Evolutionary conservation across 2,113 vertebrate species (phyloP).

Genomic region (Acrocephalus arundinaceus): DNA sequence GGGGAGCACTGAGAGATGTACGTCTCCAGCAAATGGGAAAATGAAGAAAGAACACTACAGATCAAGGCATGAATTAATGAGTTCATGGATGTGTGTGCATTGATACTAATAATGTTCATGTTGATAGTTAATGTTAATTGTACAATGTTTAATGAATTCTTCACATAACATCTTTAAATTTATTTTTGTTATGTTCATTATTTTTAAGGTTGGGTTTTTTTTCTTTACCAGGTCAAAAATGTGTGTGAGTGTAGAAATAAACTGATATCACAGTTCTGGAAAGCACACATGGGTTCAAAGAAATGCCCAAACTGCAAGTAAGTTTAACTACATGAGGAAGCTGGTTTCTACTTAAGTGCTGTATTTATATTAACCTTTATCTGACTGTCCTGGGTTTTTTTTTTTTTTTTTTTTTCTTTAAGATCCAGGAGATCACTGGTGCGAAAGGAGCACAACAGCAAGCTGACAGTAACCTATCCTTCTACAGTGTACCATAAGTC

Average conservation of each 20-base stretch:
- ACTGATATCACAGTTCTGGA: conserved; percentile 88
- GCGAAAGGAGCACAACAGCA: conserved; percentile 92
- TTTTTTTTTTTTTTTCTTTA: background rate
- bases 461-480: conserved; percentile 85
- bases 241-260: conserved; percentile 85
- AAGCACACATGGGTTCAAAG: conserved; percentile 77
- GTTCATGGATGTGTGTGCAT: background rate
- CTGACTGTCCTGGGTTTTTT: background rate
- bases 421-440: conserved; percentile 80
- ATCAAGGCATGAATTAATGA: background rate
- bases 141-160: background rate
- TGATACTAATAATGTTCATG: background rate
- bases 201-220: background rate
- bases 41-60: background rate
- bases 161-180: background rate
- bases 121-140: background rate
- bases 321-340: conserved; percentile 16
- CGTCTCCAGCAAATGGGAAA: background rate
- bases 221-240: conserved; percentile 84
- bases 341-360: background rate
- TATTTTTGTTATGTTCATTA: background rate
- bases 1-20: background rate
- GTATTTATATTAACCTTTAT: background rate
- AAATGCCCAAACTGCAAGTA: conserved; percentile 92
- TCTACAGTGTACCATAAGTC: conserved; percentile 36